Base-by-base conservation (phyloP, 2,113 vertebrate genomes). In the Tyto alba region DNA sequence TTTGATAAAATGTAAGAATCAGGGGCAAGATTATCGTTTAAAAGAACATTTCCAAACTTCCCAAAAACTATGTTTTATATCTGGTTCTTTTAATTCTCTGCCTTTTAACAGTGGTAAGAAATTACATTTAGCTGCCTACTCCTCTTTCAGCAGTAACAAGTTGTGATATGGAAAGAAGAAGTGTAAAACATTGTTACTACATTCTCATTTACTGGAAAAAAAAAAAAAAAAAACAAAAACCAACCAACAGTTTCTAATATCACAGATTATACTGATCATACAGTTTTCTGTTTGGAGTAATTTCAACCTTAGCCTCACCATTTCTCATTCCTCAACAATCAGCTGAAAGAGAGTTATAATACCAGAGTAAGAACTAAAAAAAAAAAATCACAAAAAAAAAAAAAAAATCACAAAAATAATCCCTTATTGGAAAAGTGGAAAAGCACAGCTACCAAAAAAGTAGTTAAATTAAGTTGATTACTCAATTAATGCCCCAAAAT, bases 401-500 rank as follows among this genome's bases (percentile, higher is more conserved):
- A 55, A 26, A 66, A 30, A 60, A n/a, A 50, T 4, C 29, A 48
- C 47, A 74, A 38, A 69, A 53, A 76, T 29, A 76, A 87, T 63
- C 15, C n/a, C 68, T 77, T 90, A 85, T 38, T 62, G 86, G 91
- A 89, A 94, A 85, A 95, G 83, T 62, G 86, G 91, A 89, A 94
- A 85, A 95, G 83, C 85, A 88, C 73, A 92, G 41, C 85, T 93
- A 76, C 62, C 7, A 34, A 57, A 56, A 89, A 84, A 84, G 72
- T 29, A 95, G 45, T 77, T 91, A 92, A 93, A 81, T 93, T 88
- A 78, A 90, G 92, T 88, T 94, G 74, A 93, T 91, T 78, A 90
- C 69, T 77, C 81, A 96, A 89, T 82, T 74, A 67, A 57, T 79
- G 63, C 62, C 95, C 89, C 94, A 94, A 93, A 95, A 91, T 92